Conservation (phyloP, 1,140 invertebrate species). For the Eupeodes corollae region DNA sequence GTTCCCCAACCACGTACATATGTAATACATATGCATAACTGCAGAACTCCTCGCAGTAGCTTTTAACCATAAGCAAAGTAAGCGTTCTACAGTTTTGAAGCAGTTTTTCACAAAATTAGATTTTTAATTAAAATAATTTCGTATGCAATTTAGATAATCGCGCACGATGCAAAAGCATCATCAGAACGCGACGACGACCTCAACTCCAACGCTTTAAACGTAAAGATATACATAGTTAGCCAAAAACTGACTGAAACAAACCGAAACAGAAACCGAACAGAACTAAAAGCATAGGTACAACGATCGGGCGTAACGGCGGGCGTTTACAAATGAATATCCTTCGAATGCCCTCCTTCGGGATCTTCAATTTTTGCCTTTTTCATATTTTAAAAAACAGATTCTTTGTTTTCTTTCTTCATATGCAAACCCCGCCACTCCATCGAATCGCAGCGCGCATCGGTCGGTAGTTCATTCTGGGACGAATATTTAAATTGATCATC, state of each 20-base stretch:
- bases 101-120: slow-evolving; percentile 25
- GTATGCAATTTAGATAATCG: slow-evolving; percentile 38
- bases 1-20: no score
- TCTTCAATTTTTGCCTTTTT: slow-evolving; percentile 4
- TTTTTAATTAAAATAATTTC: slow-evolving; percentile 39
- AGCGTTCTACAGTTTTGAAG: no score
- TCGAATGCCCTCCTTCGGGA: neutral
- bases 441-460: slow-evolving; percentile 5
- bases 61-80: no score
- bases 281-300: neutral
- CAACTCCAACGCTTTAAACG: no score
- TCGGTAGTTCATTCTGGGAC: neutral
- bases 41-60: no score
- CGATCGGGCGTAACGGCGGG: slow-evolving; percentile 20
- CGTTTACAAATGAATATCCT: slow-evolving; percentile 7
- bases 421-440: slow-evolving; percentile 13
- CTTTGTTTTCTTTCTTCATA: slow-evolving; percentile 7
- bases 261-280: slow-evolving; percentile 8
- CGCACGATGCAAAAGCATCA: neutral
- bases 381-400: slow-evolving; percentile 9
- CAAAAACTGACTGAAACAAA: slow-evolving; percentile 8
- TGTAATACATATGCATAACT: no score
- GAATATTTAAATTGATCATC: slow-evolving; percentile 38
- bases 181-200: no score
- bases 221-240: slow-evolving; percentile 2